Conservation (phyloP, 2,888 invertebrate species). For the Drosophila formosana region DNA sequence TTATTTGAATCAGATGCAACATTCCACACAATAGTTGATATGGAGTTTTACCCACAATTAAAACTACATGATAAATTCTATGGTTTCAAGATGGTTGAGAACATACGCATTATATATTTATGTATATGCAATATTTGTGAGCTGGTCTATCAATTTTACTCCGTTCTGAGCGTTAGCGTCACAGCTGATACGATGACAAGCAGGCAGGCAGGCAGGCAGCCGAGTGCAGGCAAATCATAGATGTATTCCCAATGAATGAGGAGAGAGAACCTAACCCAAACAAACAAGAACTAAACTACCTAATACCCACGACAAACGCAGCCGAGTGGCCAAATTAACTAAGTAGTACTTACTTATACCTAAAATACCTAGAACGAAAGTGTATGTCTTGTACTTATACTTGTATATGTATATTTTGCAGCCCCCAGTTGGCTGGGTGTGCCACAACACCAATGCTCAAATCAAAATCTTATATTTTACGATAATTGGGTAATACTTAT, state of each 20-base stretch:
- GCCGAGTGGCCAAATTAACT: conserved; percentile 78
- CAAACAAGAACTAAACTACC: conserved; percentile 56
- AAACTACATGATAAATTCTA: conserved; percentile 67
- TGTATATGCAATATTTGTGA: conserved; percentile 20
- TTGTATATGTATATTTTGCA: conserved; percentile 72
- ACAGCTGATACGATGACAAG: conserved; percentile 31
- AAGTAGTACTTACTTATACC: conserved; percentile 67
- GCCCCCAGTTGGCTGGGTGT: conserved; percentile 69
- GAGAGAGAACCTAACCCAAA: conserved; percentile 65
- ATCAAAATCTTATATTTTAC: conserved; percentile 76
- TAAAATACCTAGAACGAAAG: conserved; percentile 45
- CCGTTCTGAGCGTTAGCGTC: conserved; percentile 66
- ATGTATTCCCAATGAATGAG: conserved; percentile 58
- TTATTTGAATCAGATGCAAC: conserved; percentile 52
- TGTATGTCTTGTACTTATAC: conserved; percentile 45
- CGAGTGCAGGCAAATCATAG: conserved; percentile 63
- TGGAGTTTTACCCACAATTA: conserved; percentile 43
- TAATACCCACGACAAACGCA: conserved; percentile 69
- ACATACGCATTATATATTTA: conserved; percentile 7
- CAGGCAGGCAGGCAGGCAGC: conserved; percentile 19
- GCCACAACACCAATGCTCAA: conserved; percentile 71
- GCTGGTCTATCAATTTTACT: conserved; percentile 54
- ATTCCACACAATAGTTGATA: conserved; percentile 50
- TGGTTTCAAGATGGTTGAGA: conserved; percentile 77
- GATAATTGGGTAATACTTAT: conserved; percentile 52